A percentile compares a stretch with the other conserved stretches of the same genome.
Conservation (phyloP, 2,888 invertebrate genomes). For the Epistrophe eligans region DNA sequence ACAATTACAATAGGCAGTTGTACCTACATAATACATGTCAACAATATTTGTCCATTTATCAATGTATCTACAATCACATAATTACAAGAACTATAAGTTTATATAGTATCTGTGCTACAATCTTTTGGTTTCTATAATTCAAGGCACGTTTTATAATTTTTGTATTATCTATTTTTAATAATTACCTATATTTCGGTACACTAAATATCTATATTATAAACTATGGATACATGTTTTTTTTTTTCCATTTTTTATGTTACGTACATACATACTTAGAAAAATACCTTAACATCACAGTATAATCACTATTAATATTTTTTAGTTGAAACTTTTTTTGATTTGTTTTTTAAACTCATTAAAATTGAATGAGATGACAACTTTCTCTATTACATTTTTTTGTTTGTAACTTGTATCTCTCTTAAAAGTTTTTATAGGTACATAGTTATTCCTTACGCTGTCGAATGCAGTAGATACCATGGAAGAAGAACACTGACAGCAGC, state of each 20-base stretch:
- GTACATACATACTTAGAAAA: slow-evolving; percentile 48
- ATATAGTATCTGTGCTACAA: slow-evolving; percentile 1
- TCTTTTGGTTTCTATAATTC: slow-evolving; percentile 31
- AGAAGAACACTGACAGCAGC: slow-evolving; percentile 82
- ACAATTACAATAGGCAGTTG: slow-evolving; percentile 37
- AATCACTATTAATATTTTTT: slow-evolving; percentile 65
- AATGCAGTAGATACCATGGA: slow-evolving; percentile 83
- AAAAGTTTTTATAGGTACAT: background rate
- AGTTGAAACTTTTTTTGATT: slow-evolving; percentile 19
- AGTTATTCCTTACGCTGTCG: slow-evolving; percentile 64
- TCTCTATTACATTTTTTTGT: background rate
- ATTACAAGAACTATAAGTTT: background rate
- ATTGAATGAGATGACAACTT: slow-evolving; percentile 40
- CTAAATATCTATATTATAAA: background rate
- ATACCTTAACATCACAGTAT: slow-evolving; percentile 74
- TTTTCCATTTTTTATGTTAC: background rate
- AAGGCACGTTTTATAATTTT: slow-evolving; percentile 47
- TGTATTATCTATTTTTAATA: background rate
- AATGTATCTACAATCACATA: background rate
- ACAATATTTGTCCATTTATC: background rate
- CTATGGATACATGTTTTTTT: background rate
- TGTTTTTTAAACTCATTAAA: background rate
- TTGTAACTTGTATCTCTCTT: background rate
- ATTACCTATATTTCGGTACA: background rate
- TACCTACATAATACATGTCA: background rate